Evolutionary conservation across 2,797 vertebrate species (phyloP), one percentile per base, ranked within the genome.

Genomic region (Dromococcyx pavoninus): DNA sequence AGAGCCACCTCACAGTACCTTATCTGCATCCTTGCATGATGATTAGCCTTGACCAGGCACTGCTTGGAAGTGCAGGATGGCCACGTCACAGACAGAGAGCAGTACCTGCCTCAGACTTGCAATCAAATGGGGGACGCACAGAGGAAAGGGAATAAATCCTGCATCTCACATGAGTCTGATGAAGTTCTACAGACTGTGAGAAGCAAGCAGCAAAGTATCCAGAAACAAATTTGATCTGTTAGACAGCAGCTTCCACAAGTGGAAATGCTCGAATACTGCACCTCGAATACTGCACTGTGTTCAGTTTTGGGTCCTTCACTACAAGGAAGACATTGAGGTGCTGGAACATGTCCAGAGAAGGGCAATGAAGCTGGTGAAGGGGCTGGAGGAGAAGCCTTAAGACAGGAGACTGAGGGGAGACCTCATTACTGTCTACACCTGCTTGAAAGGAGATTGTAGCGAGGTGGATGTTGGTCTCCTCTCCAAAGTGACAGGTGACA

Each of bases 51-150:
- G 22, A 33, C 14, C 48, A 25, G 39, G 35, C 35, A 25, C 15
- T 16, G 56, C 64, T 64, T 64, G 86, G 53, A 41, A n/a, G 33
- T 0, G 0, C 10, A 1, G 61, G 24, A 51, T 0, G 6, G 17
- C 16, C 27, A 4, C 10, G 41, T 5, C 2, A 3, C 0, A 0
- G 54, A 19, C 15, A 65, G 17, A 5, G 2, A 3, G 44, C 15
- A 1, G 10, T 5, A 58, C 10, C 78, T 44, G 48, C 57, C 50
- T 41, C 35, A 35, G 35, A 27, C 19, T 44, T 21, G 9, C 22
- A 15, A 10, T 21, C 81, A 21, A n/a, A 48, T 35, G 17, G 33
- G 64, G 5, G 62, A n/a, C 5, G 18, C 62, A 2, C 18, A 8
- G 27, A 22, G 37, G 11, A 60, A 13, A 56, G 44, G 44, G 37